phyloP scores from a whole-genome alignment of 2,113 vertebrate species.

The Aphyosemion australe region DNA sequence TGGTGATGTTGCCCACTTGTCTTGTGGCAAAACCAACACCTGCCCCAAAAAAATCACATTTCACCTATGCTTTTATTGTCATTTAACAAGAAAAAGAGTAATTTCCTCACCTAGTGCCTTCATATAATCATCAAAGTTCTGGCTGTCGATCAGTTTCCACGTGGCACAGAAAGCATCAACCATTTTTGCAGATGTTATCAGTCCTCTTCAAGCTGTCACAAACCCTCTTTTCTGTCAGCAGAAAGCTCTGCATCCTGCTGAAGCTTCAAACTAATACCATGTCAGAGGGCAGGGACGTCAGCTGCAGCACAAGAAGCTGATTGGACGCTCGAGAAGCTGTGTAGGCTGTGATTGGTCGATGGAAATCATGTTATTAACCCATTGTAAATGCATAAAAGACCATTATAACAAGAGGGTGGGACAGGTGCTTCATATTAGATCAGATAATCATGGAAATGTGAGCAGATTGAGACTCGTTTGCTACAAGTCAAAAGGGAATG shows the following conservation, averaged over 20 bases:
- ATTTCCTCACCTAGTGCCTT: constrained; percentile 87
- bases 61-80: neutral
- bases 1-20: constrained; percentile 94
- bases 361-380: neutral
- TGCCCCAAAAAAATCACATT: constrained; percentile 48
- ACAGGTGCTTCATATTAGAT: neutral
- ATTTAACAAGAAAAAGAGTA: neutral
- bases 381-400: neutral
- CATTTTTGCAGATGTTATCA: constrained; percentile 76
- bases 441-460: neutral
- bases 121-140: constrained; percentile 98
- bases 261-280: constrained; percentile 52
- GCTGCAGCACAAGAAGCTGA: constrained; percentile 28
- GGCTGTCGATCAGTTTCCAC: constrained; percentile 94
- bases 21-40: constrained; percentile 93
- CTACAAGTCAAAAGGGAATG: neutral
- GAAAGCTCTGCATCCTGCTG: neutral
- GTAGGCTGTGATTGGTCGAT: constrained; percentile 24
- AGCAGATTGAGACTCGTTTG: neutral
- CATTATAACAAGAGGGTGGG: neutral
- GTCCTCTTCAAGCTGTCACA: constrained; percentile 11
- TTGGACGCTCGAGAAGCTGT: constrained; percentile 42
- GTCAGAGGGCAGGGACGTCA: constrained; percentile 18
- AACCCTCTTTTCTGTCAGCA: neutral
- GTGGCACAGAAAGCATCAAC: constrained; percentile 94